phyloP scores from a whole-genome alignment of 2,113 vertebrate genomes.

The Amblyornis subalaris region DNA sequence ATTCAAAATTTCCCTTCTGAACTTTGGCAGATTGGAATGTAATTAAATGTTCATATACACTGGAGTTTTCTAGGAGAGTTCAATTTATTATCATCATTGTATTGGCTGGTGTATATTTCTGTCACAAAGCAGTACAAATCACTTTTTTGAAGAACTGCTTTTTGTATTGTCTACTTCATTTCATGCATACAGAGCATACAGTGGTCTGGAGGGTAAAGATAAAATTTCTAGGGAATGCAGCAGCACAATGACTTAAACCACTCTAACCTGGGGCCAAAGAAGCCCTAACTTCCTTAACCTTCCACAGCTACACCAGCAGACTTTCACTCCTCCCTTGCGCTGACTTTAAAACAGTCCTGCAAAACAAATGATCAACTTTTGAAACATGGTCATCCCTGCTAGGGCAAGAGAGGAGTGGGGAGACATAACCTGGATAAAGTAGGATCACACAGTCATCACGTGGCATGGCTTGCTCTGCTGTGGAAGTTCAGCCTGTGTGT shows the following conservation, averaged over 20 bases:
- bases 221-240: not conserved
- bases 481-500: not conserved
- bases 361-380: not conserved
- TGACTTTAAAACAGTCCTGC: not conserved
- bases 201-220: not conserved
- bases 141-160: not conserved
- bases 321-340: not conserved
- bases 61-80: not conserved
- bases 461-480: not conserved
- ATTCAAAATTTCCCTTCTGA: not conserved
- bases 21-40: not conserved
- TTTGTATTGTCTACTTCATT: not conserved
- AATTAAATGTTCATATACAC: not conserved
- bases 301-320: not conserved
- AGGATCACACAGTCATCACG: accelerated
- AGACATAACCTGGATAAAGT: not conserved
- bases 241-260: not conserved
- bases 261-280: not conserved
- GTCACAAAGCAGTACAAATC: not conserved
- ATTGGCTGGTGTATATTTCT: not conserved
- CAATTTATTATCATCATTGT: not conserved
- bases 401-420: not conserved
- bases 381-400: not conserved
- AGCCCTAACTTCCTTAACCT: not conserved
- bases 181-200: not conserved